Evolutionary conservation across 23 tunicate genomes (phyloP).

Genomic region (Ciona savignyi): DNA sequence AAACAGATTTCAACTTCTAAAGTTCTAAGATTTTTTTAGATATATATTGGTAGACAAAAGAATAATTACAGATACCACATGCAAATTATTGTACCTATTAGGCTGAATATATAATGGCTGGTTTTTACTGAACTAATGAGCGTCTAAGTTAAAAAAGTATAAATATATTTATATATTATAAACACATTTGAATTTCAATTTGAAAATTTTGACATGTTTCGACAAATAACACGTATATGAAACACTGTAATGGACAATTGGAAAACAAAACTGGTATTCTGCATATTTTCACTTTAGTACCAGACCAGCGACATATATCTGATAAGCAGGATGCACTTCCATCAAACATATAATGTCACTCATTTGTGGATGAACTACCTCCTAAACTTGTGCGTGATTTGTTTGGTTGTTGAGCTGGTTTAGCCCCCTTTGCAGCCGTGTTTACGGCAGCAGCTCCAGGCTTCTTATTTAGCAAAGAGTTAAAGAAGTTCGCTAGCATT

Average conservation of each 20-base stretch:
- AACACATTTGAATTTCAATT: neutral
- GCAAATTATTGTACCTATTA: too few species aligned
- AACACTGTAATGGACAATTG: neutral
- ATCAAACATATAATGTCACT: too few species aligned
- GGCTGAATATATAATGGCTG: too few species aligned
- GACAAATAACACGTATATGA: neutral
- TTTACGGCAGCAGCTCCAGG: slow-evolving; percentile 14
- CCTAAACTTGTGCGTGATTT: neutral
- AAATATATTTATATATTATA: too few species aligned
- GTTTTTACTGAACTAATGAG: too few species aligned
- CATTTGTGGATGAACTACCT: neutral
- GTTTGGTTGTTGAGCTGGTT: neutral
- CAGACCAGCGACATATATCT: neutral
- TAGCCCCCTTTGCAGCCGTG: neutral
- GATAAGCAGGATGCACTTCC: neutral
- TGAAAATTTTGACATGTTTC: neutral
- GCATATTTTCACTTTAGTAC: neutral
- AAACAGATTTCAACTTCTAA: too few species aligned
- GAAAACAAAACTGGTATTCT: neutral
- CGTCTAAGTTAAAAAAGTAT: too few species aligned
- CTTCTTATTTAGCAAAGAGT: slow-evolving; percentile 82
- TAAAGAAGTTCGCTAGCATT: slow-evolving; percentile 98
- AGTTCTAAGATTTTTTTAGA: too few species aligned
- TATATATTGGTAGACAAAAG: too few species aligned
- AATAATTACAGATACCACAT: too few species aligned